Evolutionary conservation across 2,797 vertebrate species (phyloP).

Genomic region (Acropternis orthonyx): DNA sequence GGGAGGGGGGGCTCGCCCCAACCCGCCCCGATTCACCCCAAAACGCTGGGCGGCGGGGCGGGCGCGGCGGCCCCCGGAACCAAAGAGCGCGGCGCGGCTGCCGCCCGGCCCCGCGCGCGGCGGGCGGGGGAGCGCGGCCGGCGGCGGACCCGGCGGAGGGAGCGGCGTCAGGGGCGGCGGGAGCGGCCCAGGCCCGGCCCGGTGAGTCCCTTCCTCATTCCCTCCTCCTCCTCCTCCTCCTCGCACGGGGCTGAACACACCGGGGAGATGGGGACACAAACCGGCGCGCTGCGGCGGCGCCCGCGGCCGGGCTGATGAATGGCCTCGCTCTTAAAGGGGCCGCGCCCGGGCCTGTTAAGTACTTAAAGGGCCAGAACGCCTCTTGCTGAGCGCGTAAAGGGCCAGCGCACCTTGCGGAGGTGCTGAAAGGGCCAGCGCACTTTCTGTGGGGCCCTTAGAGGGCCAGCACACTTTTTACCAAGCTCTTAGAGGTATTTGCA

Average conservation of each 20-base stretch:
- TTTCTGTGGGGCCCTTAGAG: not conserved
- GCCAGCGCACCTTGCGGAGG: not conserved
- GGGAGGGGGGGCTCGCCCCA: too few relatives aligned
- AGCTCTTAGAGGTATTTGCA: not conserved
- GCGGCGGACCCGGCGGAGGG: not conserved
- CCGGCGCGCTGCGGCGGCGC: not conserved
- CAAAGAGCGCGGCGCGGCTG: not conserved
- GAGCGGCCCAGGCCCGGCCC: not conserved
- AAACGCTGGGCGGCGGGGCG: too few relatives aligned
- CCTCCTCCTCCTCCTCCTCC: too few relatives aligned
- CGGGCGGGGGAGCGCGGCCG: too few relatives aligned
- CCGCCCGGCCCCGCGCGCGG: not conserved
- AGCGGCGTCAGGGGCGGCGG: not conserved
- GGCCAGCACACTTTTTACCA: rapidly evolving
- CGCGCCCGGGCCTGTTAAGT: not conserved
- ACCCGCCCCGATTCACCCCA: too few relatives aligned
- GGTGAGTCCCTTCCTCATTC: not conserved
- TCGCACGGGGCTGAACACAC: too few relatives aligned
- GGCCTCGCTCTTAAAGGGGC: not conserved
- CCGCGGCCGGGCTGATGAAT: not conserved
- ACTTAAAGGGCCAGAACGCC: not conserved
- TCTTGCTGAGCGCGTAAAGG: not conserved
- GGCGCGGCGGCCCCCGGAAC: constrained; percentile 9
- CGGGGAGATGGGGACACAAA: too few relatives aligned
- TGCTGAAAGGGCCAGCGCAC: not conserved